phyloP scores from a whole-genome alignment of 2,113 vertebrate genomes.

The Phylloscopus trochilus region DNA sequence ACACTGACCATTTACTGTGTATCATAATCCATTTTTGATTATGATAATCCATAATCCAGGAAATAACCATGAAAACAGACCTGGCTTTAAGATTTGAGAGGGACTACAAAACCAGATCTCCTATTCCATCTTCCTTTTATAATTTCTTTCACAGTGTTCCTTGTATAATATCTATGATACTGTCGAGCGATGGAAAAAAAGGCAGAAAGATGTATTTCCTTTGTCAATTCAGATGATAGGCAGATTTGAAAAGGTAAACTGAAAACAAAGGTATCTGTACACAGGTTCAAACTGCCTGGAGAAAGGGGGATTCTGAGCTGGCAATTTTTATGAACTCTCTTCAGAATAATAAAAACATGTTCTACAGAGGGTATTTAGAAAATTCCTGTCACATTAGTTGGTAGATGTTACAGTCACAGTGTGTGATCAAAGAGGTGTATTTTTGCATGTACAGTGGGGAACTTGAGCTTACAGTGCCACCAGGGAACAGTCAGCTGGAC shows the following conservation, averaged over 20 bases:
- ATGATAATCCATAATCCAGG: neutral
- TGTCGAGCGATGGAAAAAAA: neutral
- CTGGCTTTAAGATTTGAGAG: neutral
- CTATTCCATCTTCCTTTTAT: neutral
- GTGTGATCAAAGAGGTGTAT: neutral
- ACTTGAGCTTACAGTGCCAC: neutral
- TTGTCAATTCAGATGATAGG: neutral
- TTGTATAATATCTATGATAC: neutral
- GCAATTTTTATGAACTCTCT: neutral
- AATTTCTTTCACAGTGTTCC: neutral
- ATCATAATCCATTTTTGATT: neutral
- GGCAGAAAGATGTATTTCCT: neutral
- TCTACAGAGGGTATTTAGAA: neutral
- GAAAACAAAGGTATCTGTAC: neutral
- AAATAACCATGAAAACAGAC: neutral
- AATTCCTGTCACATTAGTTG: neutral
- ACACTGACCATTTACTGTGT: neutral
- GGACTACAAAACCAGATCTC: neutral
- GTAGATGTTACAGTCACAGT: neutral
- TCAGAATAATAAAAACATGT: neutral
- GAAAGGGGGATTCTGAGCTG: neutral
- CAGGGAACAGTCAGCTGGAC: neutral
- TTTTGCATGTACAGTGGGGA: neutral
- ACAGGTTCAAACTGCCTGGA: neutral
- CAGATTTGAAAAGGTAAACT: neutral